These are phyloP conservation scores for Cherax destructor DNA, from an alignment of 1,140 invertebrate genomes.

Conservation along the genomic window DNA sequence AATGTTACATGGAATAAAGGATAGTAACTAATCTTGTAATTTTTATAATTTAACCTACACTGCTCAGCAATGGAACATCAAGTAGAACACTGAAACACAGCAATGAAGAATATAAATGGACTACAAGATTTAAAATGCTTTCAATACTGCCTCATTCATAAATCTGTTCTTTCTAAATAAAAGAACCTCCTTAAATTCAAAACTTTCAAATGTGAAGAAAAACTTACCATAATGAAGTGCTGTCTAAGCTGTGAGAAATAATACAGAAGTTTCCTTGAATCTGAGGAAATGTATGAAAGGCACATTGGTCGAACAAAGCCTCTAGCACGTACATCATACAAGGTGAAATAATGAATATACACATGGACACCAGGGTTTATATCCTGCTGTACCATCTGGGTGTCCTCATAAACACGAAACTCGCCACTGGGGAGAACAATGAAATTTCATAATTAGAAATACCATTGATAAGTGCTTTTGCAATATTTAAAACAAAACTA, in stretches of 20 bases:
- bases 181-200: neutral
- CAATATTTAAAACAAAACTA: neutral
- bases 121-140: neutral
- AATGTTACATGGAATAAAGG: too few relatives aligned
- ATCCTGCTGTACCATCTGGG: constrained; percentile 54
- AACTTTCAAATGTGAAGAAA: neutral
- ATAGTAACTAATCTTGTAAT: too few relatives aligned
- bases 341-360: constrained; percentile 59
- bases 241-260: constrained; percentile 52
- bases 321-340: constrained; percentile 60
- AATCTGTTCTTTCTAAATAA: neutral
- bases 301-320: constrained; percentile 63
- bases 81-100: too few relatives aligned
- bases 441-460: too few relatives aligned
- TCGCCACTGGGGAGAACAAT: constrained; percentile 32
- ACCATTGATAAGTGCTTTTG: neutral
- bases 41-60: too few relatives aligned
- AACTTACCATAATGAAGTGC: constrained; percentile 39
- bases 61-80: too few relatives aligned
- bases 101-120: too few relatives aligned
- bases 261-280: constrained; percentile 34
- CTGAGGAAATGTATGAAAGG: constrained; percentile 56
- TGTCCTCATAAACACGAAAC: constrained; percentile 60
- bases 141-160: neutral
- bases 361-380: constrained; percentile 53